phyloP scores from a whole-genome alignment of 1,140 invertebrate genomes.

The Alviniconcha marisindica region DNA sequence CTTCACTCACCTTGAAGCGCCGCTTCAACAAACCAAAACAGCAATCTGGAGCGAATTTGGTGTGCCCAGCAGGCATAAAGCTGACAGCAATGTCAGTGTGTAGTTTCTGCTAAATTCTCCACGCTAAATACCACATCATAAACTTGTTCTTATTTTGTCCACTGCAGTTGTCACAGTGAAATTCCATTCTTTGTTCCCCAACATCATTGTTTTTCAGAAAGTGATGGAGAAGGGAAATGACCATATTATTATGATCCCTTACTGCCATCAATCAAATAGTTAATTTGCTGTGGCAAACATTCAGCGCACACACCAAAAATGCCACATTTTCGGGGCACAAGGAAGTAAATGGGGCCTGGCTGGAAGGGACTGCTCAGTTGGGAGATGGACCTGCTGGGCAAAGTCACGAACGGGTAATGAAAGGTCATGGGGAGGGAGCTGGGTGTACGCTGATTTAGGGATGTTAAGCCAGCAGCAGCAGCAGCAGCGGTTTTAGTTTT shows the following conservation, averaged over 20 bases:
- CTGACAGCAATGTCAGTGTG: slow-evolving; percentile 46
- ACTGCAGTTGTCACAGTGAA: slow-evolving; percentile 59
- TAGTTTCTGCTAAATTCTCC: slow-evolving; percentile 48
- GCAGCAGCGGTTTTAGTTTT: slow-evolving; percentile 9
- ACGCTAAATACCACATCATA: slow-evolving; percentile 57
- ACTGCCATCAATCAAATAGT: slow-evolving; percentile 49
- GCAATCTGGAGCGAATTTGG: slow-evolving; percentile 65
- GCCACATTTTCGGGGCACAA: slow-evolving; percentile 54
- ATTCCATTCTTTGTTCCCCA: slow-evolving; percentile 46
- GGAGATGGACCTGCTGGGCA: slow-evolving; percentile 53
- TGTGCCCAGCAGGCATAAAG: slow-evolving; percentile 58
- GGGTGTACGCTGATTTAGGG: not conserved
- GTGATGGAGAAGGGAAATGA: slow-evolving; percentile 54
- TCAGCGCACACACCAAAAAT: slow-evolving; percentile 58
- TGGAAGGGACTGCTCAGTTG: slow-evolving; percentile 50
- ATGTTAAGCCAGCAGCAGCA: not conserved
- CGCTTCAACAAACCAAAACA: slow-evolving; percentile 60
- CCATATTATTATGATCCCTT: slow-evolving; percentile 56
- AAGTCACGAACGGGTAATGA: slow-evolving; percentile 61
- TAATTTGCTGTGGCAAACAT: slow-evolving; percentile 48
- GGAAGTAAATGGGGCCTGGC: slow-evolving; percentile 59
- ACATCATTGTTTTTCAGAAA: slow-evolving; percentile 54
- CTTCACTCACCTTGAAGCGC: too few relatives aligned
- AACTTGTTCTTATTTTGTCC: slow-evolving; percentile 63
- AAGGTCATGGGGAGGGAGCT: slow-evolving; percentile 1